These are phyloP conservation scores for Anguilla japonica DNA, from an alignment of 2,113 vertebrate species.

Conservation along the genomic window DNA sequence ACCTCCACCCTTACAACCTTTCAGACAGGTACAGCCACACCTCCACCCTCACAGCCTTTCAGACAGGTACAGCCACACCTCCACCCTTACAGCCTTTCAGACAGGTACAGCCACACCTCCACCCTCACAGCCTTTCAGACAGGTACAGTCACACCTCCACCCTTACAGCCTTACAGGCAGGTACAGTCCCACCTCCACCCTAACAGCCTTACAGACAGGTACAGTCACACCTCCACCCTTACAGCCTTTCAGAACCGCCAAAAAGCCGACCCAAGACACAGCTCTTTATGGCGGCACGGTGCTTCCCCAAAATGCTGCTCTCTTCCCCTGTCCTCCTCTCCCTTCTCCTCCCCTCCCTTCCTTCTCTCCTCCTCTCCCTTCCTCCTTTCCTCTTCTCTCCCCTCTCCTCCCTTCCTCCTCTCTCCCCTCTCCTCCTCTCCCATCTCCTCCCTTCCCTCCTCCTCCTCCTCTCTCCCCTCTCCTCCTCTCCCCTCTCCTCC, in stretches of 20 bases:
- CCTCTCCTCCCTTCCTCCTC: slow-evolving; percentile 21
- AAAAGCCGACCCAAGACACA: too few relatives aligned
- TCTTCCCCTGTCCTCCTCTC: too few relatives aligned
- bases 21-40: background rate
- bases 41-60: background rate
- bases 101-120: background rate
- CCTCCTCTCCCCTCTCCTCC: background rate
- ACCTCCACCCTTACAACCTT: background rate
- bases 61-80: background rate
- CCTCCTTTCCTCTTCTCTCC: background rate
- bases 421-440: background rate
- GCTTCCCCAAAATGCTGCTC: too few relatives aligned
- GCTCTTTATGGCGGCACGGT: too few relatives aligned
- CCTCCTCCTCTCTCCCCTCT: background rate
- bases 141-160: background rate
- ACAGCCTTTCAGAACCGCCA: too few relatives aligned
- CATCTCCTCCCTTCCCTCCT: background rate
- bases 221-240: background rate
- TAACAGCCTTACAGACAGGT: too few relatives aligned
- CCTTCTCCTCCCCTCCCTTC: too few relatives aligned
- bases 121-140: background rate
- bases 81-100: background rate
- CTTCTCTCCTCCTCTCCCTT: too few relatives aligned
- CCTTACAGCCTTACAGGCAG: background rate
- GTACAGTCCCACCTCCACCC: background rate